Evolutionary conservation across 1,140 invertebrate genomes (phyloP).

Genomic region (Procambarus clarkii): DNA sequence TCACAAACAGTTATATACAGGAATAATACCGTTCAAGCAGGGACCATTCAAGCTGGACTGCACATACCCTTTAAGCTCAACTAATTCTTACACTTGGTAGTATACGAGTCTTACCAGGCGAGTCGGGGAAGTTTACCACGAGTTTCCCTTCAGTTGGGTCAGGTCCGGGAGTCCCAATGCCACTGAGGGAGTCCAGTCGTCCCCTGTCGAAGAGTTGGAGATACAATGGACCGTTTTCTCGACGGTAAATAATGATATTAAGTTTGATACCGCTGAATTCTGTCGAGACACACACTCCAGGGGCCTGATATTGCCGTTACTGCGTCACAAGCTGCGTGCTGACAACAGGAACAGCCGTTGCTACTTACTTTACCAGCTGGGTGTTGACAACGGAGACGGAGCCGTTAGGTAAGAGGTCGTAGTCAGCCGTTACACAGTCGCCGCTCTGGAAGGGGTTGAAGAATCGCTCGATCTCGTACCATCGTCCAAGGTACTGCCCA

Average conservation of each 20-base stretch:
- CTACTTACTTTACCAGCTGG: conserved; percentile 44
- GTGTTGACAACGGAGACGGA: conserved; percentile 66
- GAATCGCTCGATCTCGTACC: conserved; percentile 71
- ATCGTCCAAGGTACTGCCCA: conserved; percentile 63
- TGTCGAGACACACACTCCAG: no score
- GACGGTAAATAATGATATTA: no score
- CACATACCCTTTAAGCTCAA: no score
- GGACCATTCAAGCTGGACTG: no score
- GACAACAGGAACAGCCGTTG: neutral
- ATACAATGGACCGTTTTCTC: neutral
- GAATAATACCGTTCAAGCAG: no score
- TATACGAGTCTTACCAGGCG: neutral
- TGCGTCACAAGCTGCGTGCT: no score
- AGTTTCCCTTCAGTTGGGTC: conserved; percentile 16
- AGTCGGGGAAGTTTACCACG: conserved; percentile 35
- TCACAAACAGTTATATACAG: no score
- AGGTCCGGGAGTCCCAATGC: conserved; percentile 13
- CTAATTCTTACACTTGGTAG: no score
- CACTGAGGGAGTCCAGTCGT: conserved; percentile 24
- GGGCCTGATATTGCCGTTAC: no score
- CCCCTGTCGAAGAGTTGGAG: neutral
- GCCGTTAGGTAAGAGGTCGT: conserved; percentile 50
- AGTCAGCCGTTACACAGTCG: conserved; percentile 65
- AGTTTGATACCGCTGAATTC: no score
- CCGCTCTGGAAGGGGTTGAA: conserved; percentile 61